Evolutionary conservation across 2,888 invertebrate species (phyloP), one percentile per base, ranked within the genome.

Genomic region (Synergus laeviventris): DNA sequence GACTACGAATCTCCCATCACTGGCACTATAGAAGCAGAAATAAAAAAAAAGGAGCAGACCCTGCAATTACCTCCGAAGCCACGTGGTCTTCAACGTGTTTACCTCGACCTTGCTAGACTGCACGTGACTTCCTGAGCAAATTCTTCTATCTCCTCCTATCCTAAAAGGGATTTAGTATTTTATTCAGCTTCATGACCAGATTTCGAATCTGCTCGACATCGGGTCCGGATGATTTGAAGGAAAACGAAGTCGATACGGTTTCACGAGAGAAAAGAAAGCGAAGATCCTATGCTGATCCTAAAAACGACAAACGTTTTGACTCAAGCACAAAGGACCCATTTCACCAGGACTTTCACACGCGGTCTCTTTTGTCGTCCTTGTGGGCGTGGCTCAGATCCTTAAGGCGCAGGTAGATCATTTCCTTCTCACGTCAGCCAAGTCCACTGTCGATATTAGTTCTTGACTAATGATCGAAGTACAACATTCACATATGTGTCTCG

Each of bases 301-400:
- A 70, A 77, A 76, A 81, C 62, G 82, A 79, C 80, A 82, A 84
- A 82, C 82, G 85, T 86, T 86, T 84, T 83, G 84, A 87, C 82
- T 85, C 64, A 77, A 74, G 56, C 78, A 86, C 83, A 86, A 87
- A 84, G 76, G 83, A 66, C 61, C 76, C 82, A 85, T 86, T 86
- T 85, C 81, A 81, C 83, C 76, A 66, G 77, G 77, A 82, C 81
- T 86, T 85, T 86, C 86, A 86, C 86, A 87, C 87, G 87, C 86
- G 84, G 78, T 77, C 76, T 78, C 78, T 82, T 83, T 81, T 84
- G 82, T 83, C 81, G 76, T 54, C 54, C 73, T 78, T 76, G 83
- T 82, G 73, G 86, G 87, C 86, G 86, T 86, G 87, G 87, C 77
- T 73, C 77, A 74, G 49, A 70, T 70, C 45, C 70, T 45, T 45